A percentile compares a stretch with the other conserved stretches of the same genome.
Evolutionary conservation across 2,888 invertebrate genomes (phyloP).

Genomic region (Plebejus argus): DNA sequence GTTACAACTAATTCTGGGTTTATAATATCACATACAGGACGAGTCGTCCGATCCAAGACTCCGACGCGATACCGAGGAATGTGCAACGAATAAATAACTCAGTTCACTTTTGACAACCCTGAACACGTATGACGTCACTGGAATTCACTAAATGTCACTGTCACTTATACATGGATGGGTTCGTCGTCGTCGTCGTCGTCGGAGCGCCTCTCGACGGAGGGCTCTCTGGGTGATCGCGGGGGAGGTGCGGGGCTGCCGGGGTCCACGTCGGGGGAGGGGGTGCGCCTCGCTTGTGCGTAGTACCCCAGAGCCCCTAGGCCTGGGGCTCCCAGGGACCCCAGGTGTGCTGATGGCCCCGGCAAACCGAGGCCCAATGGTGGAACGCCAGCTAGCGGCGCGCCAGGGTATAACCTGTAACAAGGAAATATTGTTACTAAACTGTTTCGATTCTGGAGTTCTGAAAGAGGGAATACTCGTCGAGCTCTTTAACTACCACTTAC

Average conservation of each 20-base stretch:
- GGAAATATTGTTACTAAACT: not conserved
- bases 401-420: conserved; percentile 76
- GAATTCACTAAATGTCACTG: conserved; percentile 30
- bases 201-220: conserved; percentile 65
- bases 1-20: conserved; percentile 62
- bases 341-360: conserved; percentile 85
- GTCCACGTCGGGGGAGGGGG: conserved; percentile 79
- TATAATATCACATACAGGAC: conserved; percentile 76
- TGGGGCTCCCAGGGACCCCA: conserved; percentile 85
- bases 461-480: not conserved
- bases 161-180: conserved; percentile 81
- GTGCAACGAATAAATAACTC: conserved; percentile 44
- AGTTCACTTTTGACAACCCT: conserved; percentile 32
- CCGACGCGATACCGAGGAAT: conserved; percentile 35
- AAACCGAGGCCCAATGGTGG: conserved; percentile 82
- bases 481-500: not conserved
- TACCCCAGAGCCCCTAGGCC: conserved; percentile 80
- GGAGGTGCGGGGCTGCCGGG: conserved; percentile 82
- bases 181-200: conserved; percentile 83
- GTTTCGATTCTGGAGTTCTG: not conserved
- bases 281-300: conserved; percentile 74
- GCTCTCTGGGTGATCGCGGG: conserved; percentile 67
- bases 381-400: conserved; percentile 80
- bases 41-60: conserved; percentile 45
- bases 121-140: conserved; percentile 38